Evolutionary conservation across 2,113 vertebrate genomes (phyloP).

Genomic region (Oreotrochilus melanogaster): DNA sequence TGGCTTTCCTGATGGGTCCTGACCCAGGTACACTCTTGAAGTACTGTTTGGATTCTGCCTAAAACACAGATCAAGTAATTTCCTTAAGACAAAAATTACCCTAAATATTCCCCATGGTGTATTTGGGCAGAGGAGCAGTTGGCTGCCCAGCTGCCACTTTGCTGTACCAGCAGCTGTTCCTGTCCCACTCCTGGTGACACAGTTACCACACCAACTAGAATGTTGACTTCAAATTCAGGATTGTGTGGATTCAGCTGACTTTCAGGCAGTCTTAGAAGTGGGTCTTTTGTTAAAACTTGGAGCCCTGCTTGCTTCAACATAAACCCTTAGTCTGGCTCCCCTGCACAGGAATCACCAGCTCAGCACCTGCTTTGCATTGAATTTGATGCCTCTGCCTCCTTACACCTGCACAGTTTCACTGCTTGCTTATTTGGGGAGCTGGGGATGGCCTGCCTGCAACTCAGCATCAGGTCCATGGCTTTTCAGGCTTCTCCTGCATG

Average conservation of each 20-base stretch:
- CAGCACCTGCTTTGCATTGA: background rate
- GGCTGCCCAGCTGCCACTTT: background rate
- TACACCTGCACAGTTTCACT: background rate
- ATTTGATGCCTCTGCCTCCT: background rate
- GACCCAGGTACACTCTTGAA: background rate
- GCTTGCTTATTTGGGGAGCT: background rate
- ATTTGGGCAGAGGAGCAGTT: background rate
- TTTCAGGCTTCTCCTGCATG: background rate
- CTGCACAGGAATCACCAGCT: background rate
- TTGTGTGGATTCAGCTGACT: background rate
- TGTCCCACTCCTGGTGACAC: background rate
- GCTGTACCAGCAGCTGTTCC: background rate
- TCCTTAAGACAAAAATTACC: background rate
- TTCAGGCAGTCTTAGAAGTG: background rate
- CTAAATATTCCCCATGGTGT: background rate
- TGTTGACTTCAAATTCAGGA: background rate
- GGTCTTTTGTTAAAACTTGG: background rate
- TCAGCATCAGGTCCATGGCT: background rate
- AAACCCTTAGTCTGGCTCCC: background rate
- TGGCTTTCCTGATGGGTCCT: background rate
- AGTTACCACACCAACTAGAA: background rate
- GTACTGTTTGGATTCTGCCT: background rate
- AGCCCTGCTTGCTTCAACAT: accelerated
- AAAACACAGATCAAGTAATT: background rate
- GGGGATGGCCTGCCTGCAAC: background rate